These are phyloP conservation scores for Discoglossus pictus DNA, from an alignment of 2,797 vertebrate species.

Conservation along the genomic window DNA sequence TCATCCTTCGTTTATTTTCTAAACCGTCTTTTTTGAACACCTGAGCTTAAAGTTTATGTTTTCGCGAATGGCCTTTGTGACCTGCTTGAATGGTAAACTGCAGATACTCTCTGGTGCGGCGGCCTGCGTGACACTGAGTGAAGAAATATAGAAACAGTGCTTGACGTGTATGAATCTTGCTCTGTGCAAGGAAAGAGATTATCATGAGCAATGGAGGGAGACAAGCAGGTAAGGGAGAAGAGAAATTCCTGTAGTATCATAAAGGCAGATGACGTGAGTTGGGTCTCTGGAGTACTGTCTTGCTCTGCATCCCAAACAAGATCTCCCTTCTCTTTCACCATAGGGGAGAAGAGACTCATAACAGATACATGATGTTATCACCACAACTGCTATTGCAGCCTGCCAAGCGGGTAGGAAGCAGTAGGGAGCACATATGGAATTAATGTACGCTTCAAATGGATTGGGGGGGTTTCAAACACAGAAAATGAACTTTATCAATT, in stretches of 20 bases:
- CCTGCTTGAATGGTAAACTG: slow-evolving; percentile 20
- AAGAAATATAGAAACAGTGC: slow-evolving; percentile 16
- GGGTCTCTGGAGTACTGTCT: background rate
- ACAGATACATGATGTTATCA: background rate
- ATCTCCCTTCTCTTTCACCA: background rate
- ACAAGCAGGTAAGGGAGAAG: background rate
- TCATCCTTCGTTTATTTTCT: slow-evolving; percentile 30
- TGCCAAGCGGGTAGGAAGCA: no score
- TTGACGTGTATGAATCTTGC: background rate
- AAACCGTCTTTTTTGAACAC: slow-evolving; percentile 16
- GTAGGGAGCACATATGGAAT: no score
- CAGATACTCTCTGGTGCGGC: slow-evolving; percentile 4
- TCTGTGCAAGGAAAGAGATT: slow-evolving; percentile 2
- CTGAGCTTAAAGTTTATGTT: slow-evolving; percentile 14
- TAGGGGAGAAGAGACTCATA: background rate
- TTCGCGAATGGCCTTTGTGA: slow-evolving; percentile 14
- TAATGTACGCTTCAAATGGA: no score
- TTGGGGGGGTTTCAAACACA: no score
- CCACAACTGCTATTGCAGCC: background rate
- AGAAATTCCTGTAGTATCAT: background rate
- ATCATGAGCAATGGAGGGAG: slow-evolving; percentile 1
- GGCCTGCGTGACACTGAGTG: slow-evolving; percentile 16
- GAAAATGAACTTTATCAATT: no score
- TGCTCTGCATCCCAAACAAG: background rate
- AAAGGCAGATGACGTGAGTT: no score